Base-by-base conservation (phyloP, 30 jellyfish, hydroid and myxozoan genomes). In the Chrysaora quinquecirrha region DNA sequence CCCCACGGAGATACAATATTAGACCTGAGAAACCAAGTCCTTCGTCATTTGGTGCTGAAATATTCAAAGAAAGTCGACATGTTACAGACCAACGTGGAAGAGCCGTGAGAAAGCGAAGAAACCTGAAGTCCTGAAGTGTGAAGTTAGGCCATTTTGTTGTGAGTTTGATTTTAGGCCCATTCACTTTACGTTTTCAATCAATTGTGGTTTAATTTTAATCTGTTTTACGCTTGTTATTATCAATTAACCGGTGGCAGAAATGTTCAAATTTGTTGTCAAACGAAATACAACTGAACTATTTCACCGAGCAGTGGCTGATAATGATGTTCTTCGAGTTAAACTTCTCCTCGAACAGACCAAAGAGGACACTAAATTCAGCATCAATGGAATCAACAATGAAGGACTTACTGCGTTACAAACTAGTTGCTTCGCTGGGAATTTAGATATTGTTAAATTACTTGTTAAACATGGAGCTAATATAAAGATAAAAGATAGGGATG, bases 231-330 rank as follows among this genome's bases (percentile, higher is more conserved):
- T 19, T 52, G 68, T 52, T 20, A 52, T 3, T 4, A 52, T 16
- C 29, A 52, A 52, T 52, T 52, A 10, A 19, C 9, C 29, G 25
- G 68, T 52, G 6, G 68, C 60, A 75, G 68, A 29, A 50, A 94
- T 94, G 99, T 94, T 94, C 64, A 94, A 94, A 54, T 94, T 94
- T 84, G 99, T 94, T 30, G 96, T 94, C 82, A 94, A 91, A 3
- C 89, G 94, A 22, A 94, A 94, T 82, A 73, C 94, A n/a, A 82
- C 76, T 19, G 99, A 94, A 56, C 76, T 94, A 20, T 94, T 94
- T 69, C 97, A 94, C 58, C 97, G 99, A 3, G 99, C 99, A 16
- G 95, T 94, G 6, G 64, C 81, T 10, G 95, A 82, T 28, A 85
- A 94, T 48, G 99, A 94, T 60, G 48, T 94, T 29, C 64, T 71